phyloP scores from a whole-genome alignment of 1,140 invertebrate genomes.

The Heterodera carotae region DNA sequence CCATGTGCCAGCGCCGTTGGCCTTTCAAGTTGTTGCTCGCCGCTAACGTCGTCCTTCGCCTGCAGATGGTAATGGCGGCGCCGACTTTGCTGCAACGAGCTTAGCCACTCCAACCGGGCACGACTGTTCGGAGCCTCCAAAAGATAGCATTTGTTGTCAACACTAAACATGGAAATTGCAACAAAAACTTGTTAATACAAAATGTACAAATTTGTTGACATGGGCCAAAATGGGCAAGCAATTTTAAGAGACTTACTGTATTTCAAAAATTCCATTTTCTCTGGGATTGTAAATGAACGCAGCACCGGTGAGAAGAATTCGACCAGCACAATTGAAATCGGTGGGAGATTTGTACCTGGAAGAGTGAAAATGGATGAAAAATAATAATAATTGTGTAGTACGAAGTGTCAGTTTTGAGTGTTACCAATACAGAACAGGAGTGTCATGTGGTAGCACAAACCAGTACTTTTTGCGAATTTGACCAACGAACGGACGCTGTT shows the following conservation, averaged over 20 bases:
- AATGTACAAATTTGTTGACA: too few relatives aligned
- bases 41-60: not conserved
- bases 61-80: slow-evolving; percentile 34
- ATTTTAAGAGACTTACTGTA: slow-evolving; percentile 43
- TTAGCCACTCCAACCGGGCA: slow-evolving; percentile 36
- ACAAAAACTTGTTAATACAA: too few relatives aligned
- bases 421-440: slow-evolving; percentile 45
- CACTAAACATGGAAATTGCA: slow-evolving; percentile 30
- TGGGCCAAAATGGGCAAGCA: too few relatives aligned
- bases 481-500: slow-evolving; percentile 36
- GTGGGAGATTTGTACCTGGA: slow-evolving; percentile 37
- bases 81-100: slow-evolving; percentile 36
- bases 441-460: slow-evolving; percentile 41
- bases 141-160: slow-evolving; percentile 38
- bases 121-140: slow-evolving; percentile 39
- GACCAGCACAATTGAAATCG: slow-evolving; percentile 47
- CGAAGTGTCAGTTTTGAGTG: too few relatives aligned
- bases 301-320: slow-evolving; percentile 43
- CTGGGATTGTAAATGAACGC: slow-evolving; percentile 46
- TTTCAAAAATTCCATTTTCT: slow-evolving; percentile 43
- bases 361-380: not conserved
- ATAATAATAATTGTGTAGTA: slow-evolving; percentile 17
- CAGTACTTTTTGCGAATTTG: slow-evolving; percentile 41
- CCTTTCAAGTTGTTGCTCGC: not conserved
- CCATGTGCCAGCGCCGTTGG: not conserved